Percentiles rank a stretch among this genome's conserved stretches.
phyloP scores from a whole-genome alignment of 2,113 vertebrate species.

The Podarcis muralis region DNA sequence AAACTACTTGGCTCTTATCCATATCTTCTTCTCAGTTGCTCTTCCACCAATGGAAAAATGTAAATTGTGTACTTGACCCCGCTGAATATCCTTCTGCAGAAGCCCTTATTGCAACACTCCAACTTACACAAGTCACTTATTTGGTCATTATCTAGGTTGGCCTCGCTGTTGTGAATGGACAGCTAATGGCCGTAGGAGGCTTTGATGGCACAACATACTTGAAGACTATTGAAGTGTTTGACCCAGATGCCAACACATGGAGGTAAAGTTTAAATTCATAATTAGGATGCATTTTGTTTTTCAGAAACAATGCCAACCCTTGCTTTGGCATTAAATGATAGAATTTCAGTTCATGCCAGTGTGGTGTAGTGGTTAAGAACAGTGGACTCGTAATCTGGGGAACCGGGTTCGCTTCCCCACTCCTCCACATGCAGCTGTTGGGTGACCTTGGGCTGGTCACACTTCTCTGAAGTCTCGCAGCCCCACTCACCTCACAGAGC shows the following conservation, averaged over 20 bases:
- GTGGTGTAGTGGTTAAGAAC: too few species aligned
- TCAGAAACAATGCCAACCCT: background rate
- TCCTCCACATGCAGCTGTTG: too few species aligned
- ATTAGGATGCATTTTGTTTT: background rate
- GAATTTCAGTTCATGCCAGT: too few species aligned
- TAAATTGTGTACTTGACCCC: background rate
- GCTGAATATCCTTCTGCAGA: background rate
- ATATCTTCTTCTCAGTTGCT: background rate
- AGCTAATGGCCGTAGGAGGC: slow-evolving; percentile 97
- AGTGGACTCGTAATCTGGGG: too few species aligned
- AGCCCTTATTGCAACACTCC: background rate
- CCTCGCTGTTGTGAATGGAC: slow-evolving; percentile 95
- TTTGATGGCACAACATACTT: slow-evolving; percentile 98
- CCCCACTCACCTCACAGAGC: too few species aligned
- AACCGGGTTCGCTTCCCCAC: too few species aligned
- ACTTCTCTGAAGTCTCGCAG: too few species aligned
- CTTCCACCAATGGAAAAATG: background rate
- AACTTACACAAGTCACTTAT: slow-evolving; percentile 17
- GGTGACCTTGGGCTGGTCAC: too few species aligned
- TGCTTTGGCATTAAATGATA: background rate
- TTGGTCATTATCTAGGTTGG: slow-evolving; percentile 83
- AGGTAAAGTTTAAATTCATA: slow-evolving; percentile 77
- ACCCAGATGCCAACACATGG: slow-evolving; percentile 98
- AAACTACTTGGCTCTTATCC: background rate
- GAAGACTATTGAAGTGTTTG: slow-evolving; percentile 99